A percentile compares a stretch with the other conserved stretches of the same genome.
Evolutionary conservation across 1,140 invertebrate genomes (phyloP).

Genomic region (Anadara kagoshimensis): DNA sequence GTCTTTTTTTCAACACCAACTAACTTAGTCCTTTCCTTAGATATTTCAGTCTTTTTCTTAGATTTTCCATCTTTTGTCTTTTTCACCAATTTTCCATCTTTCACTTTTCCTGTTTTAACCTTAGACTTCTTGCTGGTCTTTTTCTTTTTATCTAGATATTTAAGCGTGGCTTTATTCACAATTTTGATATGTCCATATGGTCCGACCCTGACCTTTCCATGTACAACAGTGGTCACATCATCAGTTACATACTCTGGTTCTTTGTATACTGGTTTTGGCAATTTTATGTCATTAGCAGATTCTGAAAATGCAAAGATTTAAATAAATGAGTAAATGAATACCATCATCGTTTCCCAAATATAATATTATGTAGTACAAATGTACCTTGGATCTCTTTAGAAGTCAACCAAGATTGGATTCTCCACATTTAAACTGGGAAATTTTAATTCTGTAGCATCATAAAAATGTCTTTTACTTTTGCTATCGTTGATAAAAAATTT

Average conservation of each 20-base stretch:
- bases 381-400: no score
- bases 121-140: neutral
- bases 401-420: no score
- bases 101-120: neutral
- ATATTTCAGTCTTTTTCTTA: neutral
- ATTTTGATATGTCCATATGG: constrained; percentile 43
- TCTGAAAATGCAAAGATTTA: constrained; percentile 36
- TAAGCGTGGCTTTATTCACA: constrained; percentile 12
- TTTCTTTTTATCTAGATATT: neutral
- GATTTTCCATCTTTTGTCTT: constrained; percentile 11
- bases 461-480: no score
- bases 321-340: neutral
- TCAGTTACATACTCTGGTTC: constrained; percentile 36
- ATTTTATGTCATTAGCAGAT: constrained; percentile 43
- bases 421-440: no score
- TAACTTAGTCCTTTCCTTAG: no score
- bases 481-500: no score
- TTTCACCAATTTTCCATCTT: neutral
- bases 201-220: constrained; percentile 52
- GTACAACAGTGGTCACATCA: constrained; percentile 56
- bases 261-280: constrained; percentile 20
- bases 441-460: no score
- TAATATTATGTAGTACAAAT: no score
- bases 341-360: no score
- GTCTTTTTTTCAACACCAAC: no score